Evolutionary conservation across 2,797 vertebrate genomes (phyloP).

Genomic region (Numenius phaeopus): DNA sequence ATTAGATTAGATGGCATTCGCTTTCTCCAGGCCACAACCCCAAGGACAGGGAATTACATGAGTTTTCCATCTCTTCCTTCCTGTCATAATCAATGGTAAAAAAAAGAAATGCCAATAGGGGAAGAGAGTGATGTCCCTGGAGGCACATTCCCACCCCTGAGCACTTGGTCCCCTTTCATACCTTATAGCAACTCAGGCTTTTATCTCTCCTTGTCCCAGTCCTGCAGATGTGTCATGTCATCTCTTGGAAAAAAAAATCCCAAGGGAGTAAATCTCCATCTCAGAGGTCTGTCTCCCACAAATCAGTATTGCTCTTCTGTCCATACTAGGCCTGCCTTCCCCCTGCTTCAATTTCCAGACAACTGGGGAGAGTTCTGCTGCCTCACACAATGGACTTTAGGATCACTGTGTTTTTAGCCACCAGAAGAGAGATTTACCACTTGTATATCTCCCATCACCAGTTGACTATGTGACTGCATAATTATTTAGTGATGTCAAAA

Average conservation of each 20-base stretch:
- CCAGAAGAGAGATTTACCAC: background rate
- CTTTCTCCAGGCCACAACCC: background rate
- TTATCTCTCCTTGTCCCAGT: background rate
- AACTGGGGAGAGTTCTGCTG: background rate
- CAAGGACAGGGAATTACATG: slow-evolving; percentile 28
- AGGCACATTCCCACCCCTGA: background rate
- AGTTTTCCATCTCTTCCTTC: slow-evolving; percentile 43
- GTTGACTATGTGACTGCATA: background rate
- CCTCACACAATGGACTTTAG: background rate
- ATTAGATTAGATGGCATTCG: slow-evolving; percentile 18
- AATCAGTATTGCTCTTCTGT: background rate
- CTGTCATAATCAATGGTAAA: slow-evolving; percentile 24
- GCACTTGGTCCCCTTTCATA: background rate
- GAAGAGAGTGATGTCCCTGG: background rate
- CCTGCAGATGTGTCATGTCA: background rate
- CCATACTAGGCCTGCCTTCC: background rate
- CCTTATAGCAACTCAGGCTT: background rate
- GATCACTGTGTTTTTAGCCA: background rate
- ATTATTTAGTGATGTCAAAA: slow-evolving; percentile 37
- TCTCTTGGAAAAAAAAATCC: background rate
- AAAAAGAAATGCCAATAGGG: background rate
- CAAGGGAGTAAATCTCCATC: background rate
- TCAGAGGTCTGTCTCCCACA: background rate
- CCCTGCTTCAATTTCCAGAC: background rate
- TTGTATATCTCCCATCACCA: background rate